Evolutionary conservation across 2,797 vertebrate species (phyloP), one percentile per base, ranked within the genome.

Genomic region (Epinephelus coioides): DNA sequence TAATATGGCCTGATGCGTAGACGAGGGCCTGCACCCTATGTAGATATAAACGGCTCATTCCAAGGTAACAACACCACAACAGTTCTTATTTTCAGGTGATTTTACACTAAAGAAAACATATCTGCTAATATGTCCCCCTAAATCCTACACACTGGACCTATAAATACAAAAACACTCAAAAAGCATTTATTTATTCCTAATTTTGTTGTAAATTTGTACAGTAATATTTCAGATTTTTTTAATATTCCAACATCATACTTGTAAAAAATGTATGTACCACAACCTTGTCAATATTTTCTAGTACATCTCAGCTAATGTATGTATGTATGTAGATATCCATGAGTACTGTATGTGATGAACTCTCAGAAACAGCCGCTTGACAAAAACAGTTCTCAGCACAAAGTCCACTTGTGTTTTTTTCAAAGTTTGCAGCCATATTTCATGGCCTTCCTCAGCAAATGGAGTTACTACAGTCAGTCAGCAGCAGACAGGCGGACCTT

Each of bases 191-290:
- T 83, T 90, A 83, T 79, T 84, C 34, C 75, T 65, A 79, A 61
- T 70, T 76, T 72, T 84, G 47, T 85, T 83, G 76, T 75, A 69
- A 53, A 64, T 80, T 63, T 79, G 74, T 85, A 89, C 71, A 82
- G 57, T 66, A 69, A 67, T 49, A 76, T 69, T 81, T 73, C 54
- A 82, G 69, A 88, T 82, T 81, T 71, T 40, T 81, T 78, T 54
- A 34, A 75, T 79, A 81, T 73, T 70, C 19, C 69, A 19, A 18
- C 78, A 75, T 75, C 40, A 54, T 78, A 61, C 56, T 25, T 79
- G 5, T 12, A 34, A 64, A 51, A 75, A 63, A 73, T 84, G 66
- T 84, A 81, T 89, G 86, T 85, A 83, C 71, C 47, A 76, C 65
- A 80, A 79, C 84, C 71, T 79, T 61, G 46, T 84, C 47, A 68